phyloP scores from a whole-genome alignment of 2,888 invertebrate genomes.

The Heteropelma amictum region DNA sequence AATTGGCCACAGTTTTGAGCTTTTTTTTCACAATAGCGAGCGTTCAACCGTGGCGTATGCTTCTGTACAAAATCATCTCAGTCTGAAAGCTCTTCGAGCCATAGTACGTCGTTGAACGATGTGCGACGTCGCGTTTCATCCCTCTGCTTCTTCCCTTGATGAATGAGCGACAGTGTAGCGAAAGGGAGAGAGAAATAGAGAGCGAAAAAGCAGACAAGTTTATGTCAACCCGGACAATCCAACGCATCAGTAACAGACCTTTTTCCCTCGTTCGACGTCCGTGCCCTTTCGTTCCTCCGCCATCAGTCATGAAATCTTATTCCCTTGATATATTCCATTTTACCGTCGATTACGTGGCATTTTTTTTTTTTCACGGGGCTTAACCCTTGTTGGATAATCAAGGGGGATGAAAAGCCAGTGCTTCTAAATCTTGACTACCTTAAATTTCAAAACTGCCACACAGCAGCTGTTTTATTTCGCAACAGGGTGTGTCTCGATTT shows the following conservation, averaged over 20 bases:
- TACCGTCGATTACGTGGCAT: conserved; percentile 49
- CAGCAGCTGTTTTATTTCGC: too few relatives aligned
- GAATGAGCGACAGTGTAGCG: conserved; percentile 25
- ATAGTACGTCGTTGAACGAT: neutral
- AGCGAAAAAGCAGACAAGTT: neutral
- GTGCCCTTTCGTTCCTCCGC: neutral
- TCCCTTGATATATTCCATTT: conserved; percentile 47
- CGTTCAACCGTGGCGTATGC: conserved; percentile 1
- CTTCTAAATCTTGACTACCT: too few relatives aligned
- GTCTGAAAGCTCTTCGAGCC: conserved; percentile 5
- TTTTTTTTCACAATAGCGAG: conserved; percentile 43
- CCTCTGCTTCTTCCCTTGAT: neutral
- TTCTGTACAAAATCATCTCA: conserved; percentile 3
- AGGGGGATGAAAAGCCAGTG: too few relatives aligned
- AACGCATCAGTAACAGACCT: conserved; percentile 10
- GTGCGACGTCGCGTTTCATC: conserved; percentile 5
- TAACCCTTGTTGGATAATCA: neutral
- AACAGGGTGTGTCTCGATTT: neutral
- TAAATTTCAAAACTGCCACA: too few relatives aligned
- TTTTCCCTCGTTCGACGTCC: neutral
- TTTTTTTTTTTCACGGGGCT: too few relatives aligned
- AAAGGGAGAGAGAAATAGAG: too few relatives aligned
- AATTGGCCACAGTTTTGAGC: conserved; percentile 54
- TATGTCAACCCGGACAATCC: neutral
- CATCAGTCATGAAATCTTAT: too few relatives aligned